Evolutionary conservation across 2,113 vertebrate genomes (phyloP).

Genomic region (Apteryx mantelli): DNA sequence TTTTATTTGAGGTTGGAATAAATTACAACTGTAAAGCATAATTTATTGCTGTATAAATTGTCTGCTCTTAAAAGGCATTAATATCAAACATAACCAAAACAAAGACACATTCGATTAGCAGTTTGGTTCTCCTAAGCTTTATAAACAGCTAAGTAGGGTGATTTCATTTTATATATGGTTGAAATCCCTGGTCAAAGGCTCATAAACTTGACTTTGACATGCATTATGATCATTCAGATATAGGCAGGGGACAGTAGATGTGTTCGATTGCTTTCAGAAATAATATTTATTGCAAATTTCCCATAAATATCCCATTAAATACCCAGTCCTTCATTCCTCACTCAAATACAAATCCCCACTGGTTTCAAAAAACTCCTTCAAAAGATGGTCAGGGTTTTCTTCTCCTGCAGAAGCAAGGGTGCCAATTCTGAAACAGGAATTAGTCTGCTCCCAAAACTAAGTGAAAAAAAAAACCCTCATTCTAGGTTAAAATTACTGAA

Average conservation of each 20-base stretch:
- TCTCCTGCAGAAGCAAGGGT: neutral
- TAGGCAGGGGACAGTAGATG: neutral
- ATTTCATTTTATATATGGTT: neutral
- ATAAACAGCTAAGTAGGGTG: constrained; percentile 6
- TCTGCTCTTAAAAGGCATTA: constrained; percentile 59
- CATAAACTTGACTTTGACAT: constrained; percentile 24
- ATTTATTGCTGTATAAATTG: constrained; percentile 66
- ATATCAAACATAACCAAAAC: constrained; percentile 64
- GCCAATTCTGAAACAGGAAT: neutral
- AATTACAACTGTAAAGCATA: constrained; percentile 64
- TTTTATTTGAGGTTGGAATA: constrained; percentile 69
- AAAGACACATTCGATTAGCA: constrained; percentile 45
- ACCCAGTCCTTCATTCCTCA: constrained; percentile 1
- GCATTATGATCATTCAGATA: neutral
- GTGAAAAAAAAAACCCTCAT: neutral
- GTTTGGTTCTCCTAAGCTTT: constrained; percentile 49
- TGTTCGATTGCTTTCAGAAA: constrained; percentile 1
- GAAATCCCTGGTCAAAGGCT: constrained; percentile 20
- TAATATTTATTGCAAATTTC: neutral
- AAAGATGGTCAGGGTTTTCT: neutral
- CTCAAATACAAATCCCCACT: neutral
- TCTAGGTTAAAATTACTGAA: neutral
- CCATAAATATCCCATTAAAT: neutral
- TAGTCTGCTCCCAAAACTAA: neutral
- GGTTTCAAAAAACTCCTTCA: neutral